Evolutionary conservation across 1,140 invertebrate species (phyloP).

Genomic region (Eubasilissa regina): DNA sequence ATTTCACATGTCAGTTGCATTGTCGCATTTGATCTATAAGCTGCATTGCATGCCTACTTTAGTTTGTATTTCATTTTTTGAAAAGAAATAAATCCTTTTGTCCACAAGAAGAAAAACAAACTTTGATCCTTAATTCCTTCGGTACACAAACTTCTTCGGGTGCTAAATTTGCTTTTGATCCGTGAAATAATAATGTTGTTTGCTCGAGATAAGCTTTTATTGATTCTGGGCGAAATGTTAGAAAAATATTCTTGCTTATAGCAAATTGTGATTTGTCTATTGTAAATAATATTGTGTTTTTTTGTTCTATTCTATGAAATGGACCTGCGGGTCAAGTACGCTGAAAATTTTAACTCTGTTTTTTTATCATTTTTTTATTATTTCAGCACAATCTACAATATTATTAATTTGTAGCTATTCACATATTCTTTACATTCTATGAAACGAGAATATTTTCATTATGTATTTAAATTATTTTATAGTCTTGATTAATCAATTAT

Average conservation of each 20-base stretch:
- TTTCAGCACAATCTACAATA: too few relatives aligned
- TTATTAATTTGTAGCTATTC: too few relatives aligned
- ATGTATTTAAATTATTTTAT: too few relatives aligned
- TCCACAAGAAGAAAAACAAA: slow-evolving; percentile 25
- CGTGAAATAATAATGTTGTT: slow-evolving; percentile 29
- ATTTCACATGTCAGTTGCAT: slow-evolving; percentile 26
- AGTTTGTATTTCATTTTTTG: background rate
- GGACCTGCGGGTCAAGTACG: background rate
- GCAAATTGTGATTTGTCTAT: background rate
- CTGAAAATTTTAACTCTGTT: too few relatives aligned
- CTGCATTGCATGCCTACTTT: background rate
- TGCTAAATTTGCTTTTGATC: slow-evolving; percentile 15
- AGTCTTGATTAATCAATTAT: too few relatives aligned
- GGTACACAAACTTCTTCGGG: slow-evolving; percentile 25
- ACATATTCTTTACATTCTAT: too few relatives aligned
- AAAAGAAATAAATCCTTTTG: slow-evolving; percentile 20
- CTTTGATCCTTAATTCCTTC: slow-evolving; percentile 5
- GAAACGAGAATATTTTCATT: too few relatives aligned
- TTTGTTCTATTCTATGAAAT: background rate
- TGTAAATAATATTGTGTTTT: background rate
- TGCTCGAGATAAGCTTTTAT: slow-evolving; percentile 9
- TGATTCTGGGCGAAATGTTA: background rate
- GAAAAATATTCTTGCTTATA: slow-evolving; percentile 10
- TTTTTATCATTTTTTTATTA: too few relatives aligned
- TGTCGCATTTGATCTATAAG: slow-evolving; percentile 8